Base-by-base conservation (phyloP, 37 sponge, comb jelly and placozoan genomes). In the Diacarnus erythraeanus region DNA sequence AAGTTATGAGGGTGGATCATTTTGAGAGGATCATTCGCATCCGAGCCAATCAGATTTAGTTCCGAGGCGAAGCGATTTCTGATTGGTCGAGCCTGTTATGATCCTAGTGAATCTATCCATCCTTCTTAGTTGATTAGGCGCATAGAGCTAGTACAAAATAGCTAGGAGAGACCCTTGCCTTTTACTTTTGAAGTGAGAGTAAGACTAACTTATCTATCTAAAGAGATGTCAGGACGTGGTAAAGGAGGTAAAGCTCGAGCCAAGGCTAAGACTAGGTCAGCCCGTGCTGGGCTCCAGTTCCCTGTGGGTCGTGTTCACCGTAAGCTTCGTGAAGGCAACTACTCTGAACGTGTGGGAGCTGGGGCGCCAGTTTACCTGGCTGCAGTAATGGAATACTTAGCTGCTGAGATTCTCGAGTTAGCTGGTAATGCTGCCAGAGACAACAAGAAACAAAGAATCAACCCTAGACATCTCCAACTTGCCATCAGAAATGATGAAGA, bases 341-440 rank as follows among this genome's bases (percentile, higher is more conserved):
- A 95, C 66, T 80, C 94, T 57, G 94, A 92, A 81, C 79, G 98
- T 60, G 81, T 97, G 21, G 97, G 97, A 63, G 98, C 93, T 29
- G 98, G 98, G 1, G 98, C 98, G 2, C 98, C 98, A 47, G 98
- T 97, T 80, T 97, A 97, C 94, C 87, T 97, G 42, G 98, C 98
- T 71, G 98, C 98, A 12, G 95, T 97, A 59, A 91, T 97, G 89
- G 98, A 97, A 80, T 97, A 97, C 83, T 88, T 97, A 37, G 90
- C 94, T 47, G 98, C 98, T 75, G 98, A 97, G 85, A 94, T 97
- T 85, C 87, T 97, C 51, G 98, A 97, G 80, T 75, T 97, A 95
- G 98, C 98, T 23, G 98, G 98, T 63, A 97, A 97, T 78, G 98
- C 98, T 57, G 98, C 98, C 70, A 91, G 99, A 71, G 99, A 98